Evolutionary conservation across 2,888 invertebrate genomes (phyloP), one percentile per base, ranked within the genome.

Genomic region (Oscheius sp.): DNA sequence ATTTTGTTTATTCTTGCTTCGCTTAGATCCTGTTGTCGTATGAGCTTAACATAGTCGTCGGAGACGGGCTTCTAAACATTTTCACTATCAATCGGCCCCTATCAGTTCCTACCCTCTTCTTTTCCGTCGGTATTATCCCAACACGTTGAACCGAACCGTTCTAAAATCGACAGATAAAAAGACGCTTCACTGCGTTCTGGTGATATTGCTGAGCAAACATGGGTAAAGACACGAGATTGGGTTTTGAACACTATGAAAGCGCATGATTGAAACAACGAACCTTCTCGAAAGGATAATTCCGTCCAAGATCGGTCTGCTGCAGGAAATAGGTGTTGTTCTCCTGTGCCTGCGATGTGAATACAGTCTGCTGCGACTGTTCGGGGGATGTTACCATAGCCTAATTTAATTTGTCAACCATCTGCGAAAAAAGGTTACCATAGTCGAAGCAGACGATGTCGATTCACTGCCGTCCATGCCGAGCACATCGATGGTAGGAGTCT

Each of bases 11-110:
- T 78, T 51, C 75, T 68, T 51, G 79, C 78, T 14, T 77, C 80
- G 30, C 74, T 74, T 50, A 82, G 67, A 57, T 84, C 80, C 54
- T 82, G 75, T 30, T 81, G 79, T 9, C 82, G 70, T 49, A 84
- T 82, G 62, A 81, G 70, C 59, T 83, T 80, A 57, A 85, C 81
- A 71, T 82, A 83, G 66, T 85, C 85, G 63, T 85, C 85, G 33
- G 73, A 73, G 12, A 75, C 73, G 33, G 71, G 77, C 49, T 77
- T 77, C 72, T 67, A 50, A 57, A 67, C 26, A 30, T 22, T n/a
- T 36, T 26, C 14, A 17, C 2, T 28, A 14, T 30, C 1, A 30
- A 4, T 6, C 14, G 9, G 24, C 24, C 14, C 5, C 49, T 28
- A 5, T 12, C 20, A 45, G 32, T 2, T 32, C 44, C 17, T 54